Evolutionary conservation across 1,140 invertebrate species (phyloP).

Genomic region (Zaprionus inermis): DNA sequence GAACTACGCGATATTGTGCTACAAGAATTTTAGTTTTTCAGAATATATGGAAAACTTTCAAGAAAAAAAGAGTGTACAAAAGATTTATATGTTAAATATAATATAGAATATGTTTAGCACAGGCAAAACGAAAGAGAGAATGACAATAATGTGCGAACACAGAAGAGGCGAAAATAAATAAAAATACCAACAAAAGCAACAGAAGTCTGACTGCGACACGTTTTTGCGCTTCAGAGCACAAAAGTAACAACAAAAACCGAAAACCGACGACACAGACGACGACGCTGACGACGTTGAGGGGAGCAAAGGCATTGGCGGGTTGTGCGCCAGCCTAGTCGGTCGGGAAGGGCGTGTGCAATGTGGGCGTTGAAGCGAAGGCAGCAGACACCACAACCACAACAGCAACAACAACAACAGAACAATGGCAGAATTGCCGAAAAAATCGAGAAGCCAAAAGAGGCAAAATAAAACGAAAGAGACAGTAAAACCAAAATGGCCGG

Average conservation of each 20-base stretch:
- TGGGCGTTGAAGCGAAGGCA: conserved; percentile 58
- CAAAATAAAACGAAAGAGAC: conserved; percentile 29
- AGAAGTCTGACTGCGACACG: conserved; percentile 61
- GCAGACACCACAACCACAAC: conserved; percentile 54
- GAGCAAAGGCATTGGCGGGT: conserved; percentile 30
- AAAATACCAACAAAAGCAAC: conserved; percentile 29
- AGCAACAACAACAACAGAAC: conserved; percentile 29
- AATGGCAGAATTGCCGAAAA: conserved; percentile 53
- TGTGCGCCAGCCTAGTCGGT: conserved; percentile 16
- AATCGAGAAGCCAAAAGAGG: conserved; percentile 15
- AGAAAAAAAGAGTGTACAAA: neutral
- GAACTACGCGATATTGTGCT: neutral
- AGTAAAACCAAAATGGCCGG: conserved; percentile 73
- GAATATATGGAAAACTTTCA: neutral
- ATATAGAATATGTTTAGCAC: conserved; percentile 6
- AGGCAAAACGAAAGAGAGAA: conserved; percentile 37
- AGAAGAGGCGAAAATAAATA: conserved; percentile 46
- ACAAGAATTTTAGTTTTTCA: neutral
- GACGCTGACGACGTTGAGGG: conserved; percentile 3
- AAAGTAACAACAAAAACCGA: conserved; percentile 4
- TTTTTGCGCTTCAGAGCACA: conserved; percentile 69
- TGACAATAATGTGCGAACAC: conserved; percentile 46
- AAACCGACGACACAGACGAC: conserved; percentile 11
- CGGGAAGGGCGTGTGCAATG: conserved; percentile 25
- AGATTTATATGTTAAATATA: neutral